phyloP scores from a whole-genome alignment of 2,888 invertebrate genomes.

The Ecdyonurus torrentis region DNA sequence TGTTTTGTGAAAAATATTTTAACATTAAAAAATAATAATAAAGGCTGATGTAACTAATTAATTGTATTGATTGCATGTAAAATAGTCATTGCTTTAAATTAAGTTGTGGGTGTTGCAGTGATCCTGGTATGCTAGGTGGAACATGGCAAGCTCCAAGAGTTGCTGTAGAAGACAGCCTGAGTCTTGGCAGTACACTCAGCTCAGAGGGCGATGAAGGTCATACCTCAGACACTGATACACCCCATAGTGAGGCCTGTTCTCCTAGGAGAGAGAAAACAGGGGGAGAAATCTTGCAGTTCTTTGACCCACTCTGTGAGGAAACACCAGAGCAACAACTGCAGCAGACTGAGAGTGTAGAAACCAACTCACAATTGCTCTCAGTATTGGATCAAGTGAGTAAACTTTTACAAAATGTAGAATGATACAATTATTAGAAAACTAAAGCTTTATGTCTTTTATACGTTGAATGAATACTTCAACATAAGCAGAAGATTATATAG shows the following conservation, averaged over 20 bases:
- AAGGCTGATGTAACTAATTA: no score
- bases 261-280: conserved; percentile 11
- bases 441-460: no score
- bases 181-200: conserved; percentile 19
- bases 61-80: no score
- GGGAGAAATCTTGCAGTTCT: conserved; percentile 9
- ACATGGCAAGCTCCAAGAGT: conserved; percentile 24
- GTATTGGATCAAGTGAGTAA: neutral
- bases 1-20: no score
- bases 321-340: neutral
- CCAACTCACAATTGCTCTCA: neutral
- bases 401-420: no score
- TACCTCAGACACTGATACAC: conserved; percentile 28
- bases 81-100: no score
- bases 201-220: conserved; percentile 26
- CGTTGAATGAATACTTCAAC: no score
- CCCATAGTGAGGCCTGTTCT: conserved; percentile 22
- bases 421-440: no score
- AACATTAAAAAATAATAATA: no score
- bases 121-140: conserved; percentile 12
- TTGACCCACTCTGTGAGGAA: conserved; percentile 10
- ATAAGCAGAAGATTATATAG: no score
- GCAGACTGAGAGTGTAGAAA: neutral
- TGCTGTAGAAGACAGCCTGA: conserved; percentile 21
- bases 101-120: no score